These are phyloP conservation scores for Nyctereutes procyonoides DNA, from an alignment of 2,113 vertebrate genomes.

Conservation along the genomic window DNA sequence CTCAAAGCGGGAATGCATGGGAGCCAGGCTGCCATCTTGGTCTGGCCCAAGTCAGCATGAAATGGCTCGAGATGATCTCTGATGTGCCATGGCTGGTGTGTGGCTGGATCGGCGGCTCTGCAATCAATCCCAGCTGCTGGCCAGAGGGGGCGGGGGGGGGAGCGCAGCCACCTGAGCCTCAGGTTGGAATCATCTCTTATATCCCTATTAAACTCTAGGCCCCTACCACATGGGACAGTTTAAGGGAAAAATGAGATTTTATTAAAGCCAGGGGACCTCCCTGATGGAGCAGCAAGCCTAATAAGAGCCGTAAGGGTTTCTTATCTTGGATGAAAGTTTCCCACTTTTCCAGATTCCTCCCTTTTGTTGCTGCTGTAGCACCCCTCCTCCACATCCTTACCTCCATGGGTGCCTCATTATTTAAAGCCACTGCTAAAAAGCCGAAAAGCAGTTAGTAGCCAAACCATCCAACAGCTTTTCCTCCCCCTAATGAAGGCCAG, in stretches of 20 bases:
- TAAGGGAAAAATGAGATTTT: conserved; percentile 87
- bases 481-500: conserved; percentile 54
- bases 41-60: conserved; percentile 55
- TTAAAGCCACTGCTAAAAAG: conserved; percentile 71
- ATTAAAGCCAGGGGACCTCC: conserved; percentile 87
- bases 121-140: conserved; percentile 75
- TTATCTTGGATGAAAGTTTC: conserved; percentile 85
- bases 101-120: background rate
- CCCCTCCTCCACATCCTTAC: background rate
- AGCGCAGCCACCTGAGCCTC: conserved; percentile 84
- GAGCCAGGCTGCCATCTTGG: conserved; percentile 68
- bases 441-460: conserved; percentile 70
- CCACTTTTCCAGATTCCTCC: conserved; percentile 78
- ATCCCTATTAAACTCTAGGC: conserved; percentile 83
- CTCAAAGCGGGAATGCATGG: background rate
- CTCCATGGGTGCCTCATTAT: conserved; percentile 66
- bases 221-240: conserved; percentile 86
- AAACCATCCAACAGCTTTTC: conserved; percentile 50
- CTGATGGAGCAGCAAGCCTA: conserved; percentile 80
- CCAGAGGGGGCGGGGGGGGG: background rate
- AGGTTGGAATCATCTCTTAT: conserved; percentile 87
- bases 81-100: conserved; percentile 34
- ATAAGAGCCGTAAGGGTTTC: conserved; percentile 80
- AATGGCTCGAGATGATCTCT: conserved; percentile 58
- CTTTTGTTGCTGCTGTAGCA: conserved; percentile 67